Evolutionary conservation across 2,113 vertebrate genomes (phyloP).

Genomic region (Laticauda colubrina): DNA sequence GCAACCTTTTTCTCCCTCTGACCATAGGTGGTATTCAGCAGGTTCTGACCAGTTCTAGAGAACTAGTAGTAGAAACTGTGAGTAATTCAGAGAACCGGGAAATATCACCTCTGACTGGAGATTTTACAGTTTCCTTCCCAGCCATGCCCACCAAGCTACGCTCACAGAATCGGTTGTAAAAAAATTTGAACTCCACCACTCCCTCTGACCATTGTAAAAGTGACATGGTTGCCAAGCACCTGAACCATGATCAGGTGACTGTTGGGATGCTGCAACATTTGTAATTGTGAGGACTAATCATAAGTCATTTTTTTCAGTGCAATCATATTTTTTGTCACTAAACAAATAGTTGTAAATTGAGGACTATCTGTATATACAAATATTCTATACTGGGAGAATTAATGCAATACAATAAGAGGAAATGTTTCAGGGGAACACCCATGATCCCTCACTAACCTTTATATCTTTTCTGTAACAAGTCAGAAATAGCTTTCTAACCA

Average conservation of each 20-base stretch:
- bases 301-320: neutral
- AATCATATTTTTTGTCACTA: neutral
- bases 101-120: no score
- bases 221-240: neutral
- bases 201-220: neutral
- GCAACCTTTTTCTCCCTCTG: neutral
- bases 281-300: no score
- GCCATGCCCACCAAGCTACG: no score
- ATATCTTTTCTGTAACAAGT: neutral
- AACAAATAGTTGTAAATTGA: no score
- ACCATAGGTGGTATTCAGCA: no score
- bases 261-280: neutral
- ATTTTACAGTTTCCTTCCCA: no score
- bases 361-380: neutral
- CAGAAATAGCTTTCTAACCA: neutral
- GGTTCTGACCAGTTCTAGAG: no score
- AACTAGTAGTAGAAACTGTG: no score
- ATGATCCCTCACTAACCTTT: neutral
- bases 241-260: neutral
- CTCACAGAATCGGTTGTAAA: no score
- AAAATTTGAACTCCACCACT: no score
- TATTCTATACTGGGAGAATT: neutral
- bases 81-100: no score
- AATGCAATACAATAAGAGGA: neutral
- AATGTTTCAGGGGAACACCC: neutral